Conservation (phyloP, 2,113 vertebrate species). For the Catharus bicknelli region DNA sequence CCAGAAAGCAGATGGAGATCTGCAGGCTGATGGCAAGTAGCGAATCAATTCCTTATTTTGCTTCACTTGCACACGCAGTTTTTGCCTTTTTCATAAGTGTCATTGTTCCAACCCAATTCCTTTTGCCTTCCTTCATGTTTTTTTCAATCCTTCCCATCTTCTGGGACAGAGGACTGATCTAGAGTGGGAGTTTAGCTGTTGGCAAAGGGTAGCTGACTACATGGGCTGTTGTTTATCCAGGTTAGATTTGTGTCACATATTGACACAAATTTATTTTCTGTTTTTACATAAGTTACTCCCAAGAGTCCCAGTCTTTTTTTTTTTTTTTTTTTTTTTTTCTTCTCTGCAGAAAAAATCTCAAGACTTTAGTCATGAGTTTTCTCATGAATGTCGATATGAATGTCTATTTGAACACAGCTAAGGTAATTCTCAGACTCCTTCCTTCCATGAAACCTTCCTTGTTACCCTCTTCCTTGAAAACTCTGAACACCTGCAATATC, state of each 20-base stretch:
- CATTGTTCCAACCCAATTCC: background rate
- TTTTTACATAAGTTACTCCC: background rate
- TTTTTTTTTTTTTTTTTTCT: background rate
- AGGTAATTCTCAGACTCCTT: background rate
- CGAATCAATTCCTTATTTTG: background rate
- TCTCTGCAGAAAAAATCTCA: background rate
- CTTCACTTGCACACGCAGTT: background rate
- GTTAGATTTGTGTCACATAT: background rate
- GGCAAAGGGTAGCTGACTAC: background rate
- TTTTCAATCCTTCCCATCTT: background rate
- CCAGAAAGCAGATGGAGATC: background rate
- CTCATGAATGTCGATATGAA: accelerated
- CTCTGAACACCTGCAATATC: background rate
- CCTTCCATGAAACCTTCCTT: background rate
- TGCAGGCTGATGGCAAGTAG: background rate
- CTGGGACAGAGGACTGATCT: background rate
- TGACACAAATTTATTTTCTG: background rate
- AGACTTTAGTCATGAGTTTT: background rate
- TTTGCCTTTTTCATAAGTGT: background rate
- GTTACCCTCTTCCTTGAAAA: background rate
- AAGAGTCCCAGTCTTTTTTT: background rate
- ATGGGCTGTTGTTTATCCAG: background rate
- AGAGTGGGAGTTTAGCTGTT: background rate
- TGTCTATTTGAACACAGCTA: background rate
- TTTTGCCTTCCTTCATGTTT: background rate